Percentiles rank a stretch among this genome's conserved stretches.
Evolutionary conservation across 2,113 vertebrate genomes (phyloP).

Genomic region (Lagopus leucura): DNA sequence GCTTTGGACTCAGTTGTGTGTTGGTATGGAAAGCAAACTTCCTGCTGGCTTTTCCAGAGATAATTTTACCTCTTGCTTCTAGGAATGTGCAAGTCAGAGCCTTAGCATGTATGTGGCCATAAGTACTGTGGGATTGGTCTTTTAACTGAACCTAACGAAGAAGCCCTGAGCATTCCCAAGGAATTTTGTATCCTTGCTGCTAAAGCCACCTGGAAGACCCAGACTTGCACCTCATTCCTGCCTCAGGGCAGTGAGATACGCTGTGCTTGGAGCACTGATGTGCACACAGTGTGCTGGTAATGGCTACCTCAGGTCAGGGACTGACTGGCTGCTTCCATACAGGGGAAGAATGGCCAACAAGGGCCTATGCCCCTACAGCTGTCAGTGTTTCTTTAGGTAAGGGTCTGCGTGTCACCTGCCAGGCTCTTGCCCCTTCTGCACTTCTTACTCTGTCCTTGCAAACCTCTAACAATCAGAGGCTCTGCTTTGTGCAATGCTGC

Average conservation of each 20-base stretch:
- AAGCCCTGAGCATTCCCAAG: neutral
- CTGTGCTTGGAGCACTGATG: neutral
- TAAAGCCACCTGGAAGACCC: neutral
- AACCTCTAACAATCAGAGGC: neutral
- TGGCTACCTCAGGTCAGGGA: fast-evolving
- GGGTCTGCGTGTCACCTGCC: neutral
- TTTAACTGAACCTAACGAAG: neutral
- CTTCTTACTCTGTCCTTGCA: neutral
- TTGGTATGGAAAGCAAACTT: neutral
- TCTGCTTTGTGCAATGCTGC: neutral
- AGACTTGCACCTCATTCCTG: fast-evolving
- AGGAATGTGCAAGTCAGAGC: neutral
- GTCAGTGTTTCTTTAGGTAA: neutral
- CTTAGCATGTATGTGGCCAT: fast-evolving
- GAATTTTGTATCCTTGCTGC: neutral
- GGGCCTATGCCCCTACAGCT: neutral
- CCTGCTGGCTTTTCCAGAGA: neutral
- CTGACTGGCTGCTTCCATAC: neutral
- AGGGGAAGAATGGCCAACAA: neutral
- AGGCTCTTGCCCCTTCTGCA: neutral
- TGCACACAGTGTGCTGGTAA: fast-evolving
- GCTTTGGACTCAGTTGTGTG: neutral
- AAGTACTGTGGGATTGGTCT: neutral
- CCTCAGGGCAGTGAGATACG: fast-evolving
- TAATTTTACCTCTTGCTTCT: neutral